A percentile compares a stretch with the other conserved stretches of the same genome.
Evolutionary conservation across 1,140 invertebrate species (phyloP).

Genomic region (Lordiphosa mommai): DNA sequence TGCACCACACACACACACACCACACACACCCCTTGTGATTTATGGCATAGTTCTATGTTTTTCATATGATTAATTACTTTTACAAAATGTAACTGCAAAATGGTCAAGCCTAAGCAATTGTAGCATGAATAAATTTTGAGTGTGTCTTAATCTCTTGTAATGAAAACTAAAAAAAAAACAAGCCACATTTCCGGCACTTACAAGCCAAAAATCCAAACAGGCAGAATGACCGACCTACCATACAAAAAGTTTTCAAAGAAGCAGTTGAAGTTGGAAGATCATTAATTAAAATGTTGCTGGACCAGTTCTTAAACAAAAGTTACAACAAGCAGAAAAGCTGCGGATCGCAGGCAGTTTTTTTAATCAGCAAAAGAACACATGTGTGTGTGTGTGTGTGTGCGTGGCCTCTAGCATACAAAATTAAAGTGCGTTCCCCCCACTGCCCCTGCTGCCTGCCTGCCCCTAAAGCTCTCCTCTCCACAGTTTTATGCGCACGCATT

Average conservation of each 20-base stretch:
- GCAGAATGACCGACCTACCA: constrained; percentile 50
- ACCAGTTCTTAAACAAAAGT: constrained; percentile 54
- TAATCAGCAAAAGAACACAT: constrained; percentile 7
- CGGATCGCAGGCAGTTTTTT: constrained; percentile 1
- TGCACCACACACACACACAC: constrained; percentile 12
- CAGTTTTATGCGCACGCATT: constrained; percentile 57
- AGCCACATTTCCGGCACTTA: constrained; percentile 65
- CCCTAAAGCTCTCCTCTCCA: neutral
- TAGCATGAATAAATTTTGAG: constrained; percentile 31
- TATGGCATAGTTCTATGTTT: constrained; percentile 39
- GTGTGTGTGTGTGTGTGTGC: constrained; percentile 18
- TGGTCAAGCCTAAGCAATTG: constrained; percentile 22
- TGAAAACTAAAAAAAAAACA: constrained; percentile 40
- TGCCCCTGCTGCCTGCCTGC: neutral
- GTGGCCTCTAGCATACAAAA: constrained; percentile 43
- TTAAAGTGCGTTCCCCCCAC: constrained; percentile 16
- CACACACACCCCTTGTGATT: constrained; percentile 35
- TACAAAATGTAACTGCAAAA: constrained; percentile 30
- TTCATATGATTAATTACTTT: constrained; percentile 59
- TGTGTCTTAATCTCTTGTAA: constrained; percentile 48
- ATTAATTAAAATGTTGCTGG: constrained; percentile 77
- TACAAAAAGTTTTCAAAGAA: constrained; percentile 26
- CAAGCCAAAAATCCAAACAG: constrained; percentile 23
- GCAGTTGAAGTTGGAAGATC: constrained; percentile 48
- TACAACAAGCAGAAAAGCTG: constrained; percentile 18